A percentile compares a stretch with the other conserved stretches of the same genome.
Conservation (phyloP, 2,888 invertebrate genomes). For the Aphidoletes aphidimyza region DNA sequence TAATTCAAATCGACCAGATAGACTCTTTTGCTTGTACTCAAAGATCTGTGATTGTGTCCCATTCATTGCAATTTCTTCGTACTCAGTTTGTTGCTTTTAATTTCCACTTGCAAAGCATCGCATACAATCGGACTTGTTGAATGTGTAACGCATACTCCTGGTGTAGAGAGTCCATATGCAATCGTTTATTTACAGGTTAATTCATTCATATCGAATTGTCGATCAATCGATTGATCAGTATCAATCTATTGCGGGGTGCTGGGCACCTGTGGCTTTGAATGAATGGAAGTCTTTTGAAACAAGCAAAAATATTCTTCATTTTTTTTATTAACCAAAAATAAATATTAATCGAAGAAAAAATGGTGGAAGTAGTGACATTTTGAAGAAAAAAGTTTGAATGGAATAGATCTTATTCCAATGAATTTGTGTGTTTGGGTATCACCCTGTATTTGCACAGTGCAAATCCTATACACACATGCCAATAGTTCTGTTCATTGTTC, state of each 20-base stretch:
- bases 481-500: background rate
- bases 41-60: background rate
- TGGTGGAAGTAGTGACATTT: no score
- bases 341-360: no score
- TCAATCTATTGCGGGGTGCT: background rate
- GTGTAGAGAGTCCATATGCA: background rate
- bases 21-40: background rate
- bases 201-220: background rate
- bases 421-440: background rate
- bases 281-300: no score
- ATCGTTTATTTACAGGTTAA: background rate
- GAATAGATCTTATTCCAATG: no score
- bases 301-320: no score
- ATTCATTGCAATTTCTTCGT: background rate
- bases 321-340: no score
- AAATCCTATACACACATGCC: background rate
- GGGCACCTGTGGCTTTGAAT: no score
- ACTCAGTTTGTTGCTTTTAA: background rate
- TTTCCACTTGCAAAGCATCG: background rate
- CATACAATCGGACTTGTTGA: background rate
- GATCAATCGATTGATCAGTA: background rate
- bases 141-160: background rate
- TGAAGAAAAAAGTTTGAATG: no score
- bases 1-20: conserved; percentile 30
- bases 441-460: conserved; percentile 2